These are phyloP conservation scores for Drosophila pegasa DNA, from an alignment of 2,888 invertebrate genomes.

Conservation along the genomic window DNA sequence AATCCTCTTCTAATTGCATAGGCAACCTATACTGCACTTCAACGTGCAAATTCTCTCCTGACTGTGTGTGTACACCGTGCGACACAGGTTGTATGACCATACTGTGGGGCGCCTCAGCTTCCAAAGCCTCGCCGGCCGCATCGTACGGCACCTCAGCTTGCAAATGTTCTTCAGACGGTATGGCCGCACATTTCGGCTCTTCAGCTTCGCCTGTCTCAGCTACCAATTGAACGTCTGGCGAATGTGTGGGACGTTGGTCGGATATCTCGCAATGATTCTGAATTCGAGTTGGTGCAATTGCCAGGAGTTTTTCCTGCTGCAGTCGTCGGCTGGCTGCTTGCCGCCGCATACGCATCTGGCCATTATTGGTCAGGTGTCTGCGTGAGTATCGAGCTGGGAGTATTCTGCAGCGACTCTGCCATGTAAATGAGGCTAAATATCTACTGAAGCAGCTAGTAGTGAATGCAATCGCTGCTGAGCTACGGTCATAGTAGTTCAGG, in stretches of 20 bases:
- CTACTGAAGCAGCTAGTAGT: not conserved
- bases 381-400: not conserved
- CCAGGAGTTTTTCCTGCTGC: not conserved
- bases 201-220: not conserved
- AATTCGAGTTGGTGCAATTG: not conserved
- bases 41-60: too few species aligned
- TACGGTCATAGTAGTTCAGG: not conserved
- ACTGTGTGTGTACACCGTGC: too few species aligned
- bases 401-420: not conserved
- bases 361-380: slow-evolving; percentile 1
- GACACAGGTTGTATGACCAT: not conserved
- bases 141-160: not conserved
- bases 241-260: not conserved
- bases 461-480: not conserved
- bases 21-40: too few species aligned
- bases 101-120: not conserved
- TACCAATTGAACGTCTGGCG: not conserved
- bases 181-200: not conserved
- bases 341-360: slow-evolving; percentile 4
- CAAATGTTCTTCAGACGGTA: not conserved
- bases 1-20: too few species aligned
- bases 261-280: not conserved
- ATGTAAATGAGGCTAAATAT: not conserved
- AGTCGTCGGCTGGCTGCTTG: not conserved
- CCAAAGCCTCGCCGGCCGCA: not conserved